Evolutionary conservation across 2,113 vertebrate genomes (phyloP), one percentile per base, ranked within the genome.

Genomic region (Pelobates fuscus): DNA sequence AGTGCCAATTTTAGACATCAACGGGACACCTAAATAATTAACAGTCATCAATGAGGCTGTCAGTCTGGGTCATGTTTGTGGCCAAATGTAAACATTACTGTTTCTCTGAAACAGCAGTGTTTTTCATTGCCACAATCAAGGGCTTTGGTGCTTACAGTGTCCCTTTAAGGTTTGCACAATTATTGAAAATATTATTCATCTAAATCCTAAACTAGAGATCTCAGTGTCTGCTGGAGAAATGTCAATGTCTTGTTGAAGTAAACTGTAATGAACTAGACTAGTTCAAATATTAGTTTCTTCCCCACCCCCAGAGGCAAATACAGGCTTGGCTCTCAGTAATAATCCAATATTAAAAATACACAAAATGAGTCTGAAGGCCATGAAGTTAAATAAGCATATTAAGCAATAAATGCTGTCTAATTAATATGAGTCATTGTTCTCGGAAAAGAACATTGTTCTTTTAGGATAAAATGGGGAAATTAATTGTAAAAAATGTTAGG

Each of bases 401-500:
- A 80, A 69, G 66, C 74, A 46, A 63, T 70, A 72, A 78, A 67
- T 83, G 77, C 78, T 73, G 70, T 78, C 83, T 85, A 87, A 88
- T 86, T 85, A 87, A 82, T 68, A 61, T 52, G 79, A 87, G 68
- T 78, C 71, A 80, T 82, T 82, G 82, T 72, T 85, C 79, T 81
- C 0, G 24, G 58, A 75, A 74, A 81, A 74, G 81, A 81, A 81
- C 77, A 63, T 74, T 81, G 80, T 84, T 72, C 77, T 82, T 70
- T 77, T 77, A 74, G 67, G 65, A 72, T 77, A 71, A 77, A 83
- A 54, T 52, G 52, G 0, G 26, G 55, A 75, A 81, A 80, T 81
- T 62, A 77, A 82, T 79, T 81, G 79, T 76, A 12, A 76, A 80
- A 78, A 78, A 75, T 30, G 46, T 79, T 80, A 80, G 83, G 81